A percentile compares a stretch with the other conserved stretches of the same genome.
These are phyloP conservation scores for Diadromus collaris DNA, from an alignment of 2,888 invertebrate species.

Conservation along the genomic window DNA sequence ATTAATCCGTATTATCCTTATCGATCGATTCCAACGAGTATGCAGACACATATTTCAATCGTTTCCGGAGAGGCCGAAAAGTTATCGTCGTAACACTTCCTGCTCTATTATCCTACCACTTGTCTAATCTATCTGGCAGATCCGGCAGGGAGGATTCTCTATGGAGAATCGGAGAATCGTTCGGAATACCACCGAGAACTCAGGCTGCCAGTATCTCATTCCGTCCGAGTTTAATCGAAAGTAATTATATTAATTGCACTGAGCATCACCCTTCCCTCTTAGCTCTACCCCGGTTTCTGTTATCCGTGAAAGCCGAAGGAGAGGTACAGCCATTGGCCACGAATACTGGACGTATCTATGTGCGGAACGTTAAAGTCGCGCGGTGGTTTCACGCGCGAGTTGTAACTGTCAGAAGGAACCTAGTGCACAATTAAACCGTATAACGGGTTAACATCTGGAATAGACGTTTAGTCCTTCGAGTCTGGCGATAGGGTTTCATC, in stretches of 20 bases:
- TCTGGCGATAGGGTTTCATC: constrained; percentile 25
- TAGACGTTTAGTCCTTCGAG: constrained; percentile 65
- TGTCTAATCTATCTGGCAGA: constrained; percentile 7
- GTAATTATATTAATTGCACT: constrained; percentile 75
- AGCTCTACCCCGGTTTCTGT: constrained; percentile 60
- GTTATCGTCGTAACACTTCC: constrained; percentile 29
- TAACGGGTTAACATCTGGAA: constrained; percentile 74
- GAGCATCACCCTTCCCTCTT: constrained; percentile 50
- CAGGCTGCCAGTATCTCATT: constrained; percentile 42
- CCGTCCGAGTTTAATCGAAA: constrained; percentile 69
- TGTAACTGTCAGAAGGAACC: constrained; percentile 69
- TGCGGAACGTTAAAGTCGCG: constrained; percentile 47
- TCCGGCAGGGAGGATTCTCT: background rate
- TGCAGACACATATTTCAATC: constrained; percentile 1
- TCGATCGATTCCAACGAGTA: background rate
- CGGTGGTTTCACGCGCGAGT: constrained; percentile 47
- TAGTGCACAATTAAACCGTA: constrained; percentile 74
- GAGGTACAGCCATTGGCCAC: constrained; percentile 37
- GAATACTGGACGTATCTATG: constrained; percentile 2
- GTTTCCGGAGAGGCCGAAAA: background rate
- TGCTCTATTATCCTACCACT: constrained; percentile 25
- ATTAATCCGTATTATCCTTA: background rate
- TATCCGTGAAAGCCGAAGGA: constrained; percentile 56
- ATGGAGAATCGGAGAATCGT: constrained; percentile 19
- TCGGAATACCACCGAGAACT: constrained; percentile 20